phyloP scores from a whole-genome alignment of 92 coral and sea anemone genomes.

The Hydrozoanthus gracilis region DNA sequence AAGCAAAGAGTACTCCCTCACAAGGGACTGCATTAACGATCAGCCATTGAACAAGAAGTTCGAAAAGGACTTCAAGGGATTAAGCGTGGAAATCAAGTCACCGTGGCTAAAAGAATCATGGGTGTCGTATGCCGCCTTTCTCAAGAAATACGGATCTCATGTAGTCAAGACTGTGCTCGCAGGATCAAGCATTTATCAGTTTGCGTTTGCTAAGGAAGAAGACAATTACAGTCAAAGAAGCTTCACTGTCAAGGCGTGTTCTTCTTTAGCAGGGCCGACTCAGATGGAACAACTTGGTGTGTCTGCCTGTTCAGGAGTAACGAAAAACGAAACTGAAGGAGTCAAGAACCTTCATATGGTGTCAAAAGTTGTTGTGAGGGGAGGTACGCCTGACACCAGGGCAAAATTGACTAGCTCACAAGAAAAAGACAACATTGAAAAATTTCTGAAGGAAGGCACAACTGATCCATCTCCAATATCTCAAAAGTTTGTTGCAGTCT shows the following conservation, averaged over 20 bases:
- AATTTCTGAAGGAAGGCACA: too few species aligned
- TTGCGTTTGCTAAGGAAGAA: constrained; percentile 8
- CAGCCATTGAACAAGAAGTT: background rate
- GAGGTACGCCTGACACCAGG: constrained; percentile 26
- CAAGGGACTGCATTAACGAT: background rate
- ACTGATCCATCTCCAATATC: too few species aligned
- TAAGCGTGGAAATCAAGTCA: constrained; percentile 1
- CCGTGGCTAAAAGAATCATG: constrained; percentile 51
- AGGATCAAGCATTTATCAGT: constrained; percentile 61
- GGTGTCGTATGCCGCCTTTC: constrained; percentile 43
- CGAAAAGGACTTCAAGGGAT: background rate
- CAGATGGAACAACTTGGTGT: constrained; percentile 34
- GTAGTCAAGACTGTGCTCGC: background rate
- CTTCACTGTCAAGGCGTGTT: constrained; percentile 69
- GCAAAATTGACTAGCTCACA: constrained; percentile 12
- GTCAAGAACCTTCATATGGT: constrained; percentile 31
- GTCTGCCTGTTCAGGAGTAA: constrained; percentile 60
- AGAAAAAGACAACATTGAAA: background rate
- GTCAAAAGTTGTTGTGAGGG: constrained; percentile 16
- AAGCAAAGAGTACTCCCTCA: background rate
- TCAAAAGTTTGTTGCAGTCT: too few species aligned
- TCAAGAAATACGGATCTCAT: constrained; percentile 51
- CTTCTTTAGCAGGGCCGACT: constrained; percentile 44
- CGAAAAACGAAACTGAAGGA: constrained; percentile 46
- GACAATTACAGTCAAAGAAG: constrained; percentile 32